Evolutionary conservation across 2,797 vertebrate species (phyloP).

Genomic region (Sternarchorhynchus goeldii): DNA sequence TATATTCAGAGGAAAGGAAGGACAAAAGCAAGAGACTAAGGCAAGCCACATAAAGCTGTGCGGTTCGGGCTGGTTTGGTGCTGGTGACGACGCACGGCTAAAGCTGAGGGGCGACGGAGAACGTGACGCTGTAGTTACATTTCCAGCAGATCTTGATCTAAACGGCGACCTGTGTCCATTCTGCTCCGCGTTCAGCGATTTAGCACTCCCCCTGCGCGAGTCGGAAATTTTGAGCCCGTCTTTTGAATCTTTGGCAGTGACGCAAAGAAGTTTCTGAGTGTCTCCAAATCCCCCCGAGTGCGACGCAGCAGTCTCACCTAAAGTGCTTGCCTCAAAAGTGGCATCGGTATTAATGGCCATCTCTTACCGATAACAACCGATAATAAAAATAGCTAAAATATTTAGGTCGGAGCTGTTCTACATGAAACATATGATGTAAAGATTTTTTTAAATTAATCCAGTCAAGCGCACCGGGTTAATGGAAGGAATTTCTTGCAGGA

Average conservation of each 20-base stretch:
- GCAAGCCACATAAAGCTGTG: slow-evolving; percentile 85
- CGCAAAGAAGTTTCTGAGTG: slow-evolving; percentile 86
- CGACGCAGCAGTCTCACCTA: slow-evolving; percentile 71
- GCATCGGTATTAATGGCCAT: slow-evolving; percentile 82
- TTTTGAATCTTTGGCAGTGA: slow-evolving; percentile 66
- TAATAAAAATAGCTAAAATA: background rate
- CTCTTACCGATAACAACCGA: slow-evolving; percentile 30
- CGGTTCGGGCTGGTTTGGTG: slow-evolving; percentile 68
- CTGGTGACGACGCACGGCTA: slow-evolving; percentile 71
- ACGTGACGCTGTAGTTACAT: slow-evolving; percentile 64
- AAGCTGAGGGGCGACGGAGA: slow-evolving; percentile 79
- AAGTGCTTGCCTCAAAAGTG: slow-evolving; percentile 66
- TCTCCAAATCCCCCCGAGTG: slow-evolving; percentile 80
- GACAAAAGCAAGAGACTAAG: slow-evolving; percentile 91
- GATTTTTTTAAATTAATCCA: slow-evolving; percentile 2
- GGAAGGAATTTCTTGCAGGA: background rate
- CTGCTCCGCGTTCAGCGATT: slow-evolving; percentile 75
- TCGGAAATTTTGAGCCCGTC: slow-evolving; percentile 77
- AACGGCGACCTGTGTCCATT: slow-evolving; percentile 79
- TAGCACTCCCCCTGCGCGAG: slow-evolving; percentile 76
- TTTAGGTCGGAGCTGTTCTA: slow-evolving; percentile 32
- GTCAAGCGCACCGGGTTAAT: background rate
- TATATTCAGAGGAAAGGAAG: slow-evolving; percentile 86
- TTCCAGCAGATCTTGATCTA: slow-evolving; percentile 73
- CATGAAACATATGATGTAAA: slow-evolving; percentile 16